Base-by-base conservation (phyloP, 2,888 invertebrate genomes). In the Apoderus coryli region DNA sequence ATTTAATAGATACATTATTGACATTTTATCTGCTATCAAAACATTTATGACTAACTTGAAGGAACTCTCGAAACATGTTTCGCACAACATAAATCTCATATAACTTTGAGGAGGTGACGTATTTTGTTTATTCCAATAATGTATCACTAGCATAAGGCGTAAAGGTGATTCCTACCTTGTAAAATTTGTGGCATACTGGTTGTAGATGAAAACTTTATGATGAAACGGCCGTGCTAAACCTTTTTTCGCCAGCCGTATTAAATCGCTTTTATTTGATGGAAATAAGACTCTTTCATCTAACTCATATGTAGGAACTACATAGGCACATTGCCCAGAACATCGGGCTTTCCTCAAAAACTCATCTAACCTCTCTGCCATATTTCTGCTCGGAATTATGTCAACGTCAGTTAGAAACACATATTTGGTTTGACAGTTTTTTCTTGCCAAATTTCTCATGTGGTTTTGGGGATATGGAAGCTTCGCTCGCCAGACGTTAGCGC, bases 131-230 rank as follows among this genome's bases (percentile, higher is more conserved):
- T n/a, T n/a, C n/a, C n/a, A n/a, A n/a, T n/a, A n/a, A n/a, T n/a
- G n/a, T n/a, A n/a, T n/a, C n/a, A 15, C 7, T 4, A 7, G 13
- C 12, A 11, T 9, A 6, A 14, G 7, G 5, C 10, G 14, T 7
- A 26, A 31, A 16, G 7, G 12, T 4, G 6, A 27, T 13, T 33
- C 35, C 64, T 50, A 82, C 85, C 74, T 76, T 19, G 82, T 72
- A 56, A 88, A 86, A 59, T 90, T 89, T 1, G 88, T 89, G 4
- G 89, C 88, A 49, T 72, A 86, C 56, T 90, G 89, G 55, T 89
- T 89, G 55, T 84, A 82, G 45, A 86, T 84, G 56, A 89, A 89
- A 36, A 89, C 84, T 59, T 85, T 85, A 48, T 84, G 76, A 54
- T 89, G 89, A 52, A 89, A 89, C 0, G 88, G 88, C 53, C 86